phyloP scores from a whole-genome alignment of 2,797 vertebrate species.

The Chelon auratus region DNA sequence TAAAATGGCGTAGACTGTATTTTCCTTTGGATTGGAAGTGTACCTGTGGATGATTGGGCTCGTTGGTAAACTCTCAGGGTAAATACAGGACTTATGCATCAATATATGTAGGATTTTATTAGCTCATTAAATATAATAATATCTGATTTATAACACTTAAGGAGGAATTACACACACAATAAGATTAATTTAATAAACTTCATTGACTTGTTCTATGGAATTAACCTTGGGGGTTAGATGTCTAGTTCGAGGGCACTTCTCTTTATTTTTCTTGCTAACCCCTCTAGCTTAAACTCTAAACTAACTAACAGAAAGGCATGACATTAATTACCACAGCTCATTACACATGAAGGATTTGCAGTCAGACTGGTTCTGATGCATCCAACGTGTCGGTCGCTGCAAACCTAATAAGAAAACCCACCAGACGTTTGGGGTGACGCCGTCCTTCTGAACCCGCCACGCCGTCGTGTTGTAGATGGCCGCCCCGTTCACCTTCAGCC shows the following conservation, averaged over 20 bases:
- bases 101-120: not conserved
- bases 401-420: slow-evolving; percentile 64
- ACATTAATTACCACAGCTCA: too few relatives aligned
- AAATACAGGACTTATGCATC: not conserved
- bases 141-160: not conserved
- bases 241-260: too few relatives aligned
- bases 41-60: slow-evolving; percentile 85
- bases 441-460: slow-evolving; percentile 93
- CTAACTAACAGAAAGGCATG: too few relatives aligned
- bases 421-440: slow-evolving; percentile 86
- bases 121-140: not conserved
- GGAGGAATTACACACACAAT: not conserved
- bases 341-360: not conserved
- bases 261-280: too few relatives aligned
- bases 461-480: slow-evolving; percentile 91
- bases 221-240: too few relatives aligned
- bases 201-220: too few relatives aligned
- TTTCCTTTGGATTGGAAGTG: slow-evolving; percentile 84
- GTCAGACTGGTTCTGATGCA: not conserved
- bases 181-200: too few relatives aligned
- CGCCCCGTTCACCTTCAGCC: slow-evolving; percentile 92
- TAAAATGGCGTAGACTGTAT: slow-evolving; percentile 88
- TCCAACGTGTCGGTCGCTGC: not conserved
- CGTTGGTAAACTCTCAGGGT: slow-evolving; percentile 3
- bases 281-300: too few relatives aligned